A percentile compares a stretch with the other conserved stretches of the same genome.
phyloP scores from a whole-genome alignment of 1,140 invertebrate genomes.

The Homalodisca vitripennis region DNA sequence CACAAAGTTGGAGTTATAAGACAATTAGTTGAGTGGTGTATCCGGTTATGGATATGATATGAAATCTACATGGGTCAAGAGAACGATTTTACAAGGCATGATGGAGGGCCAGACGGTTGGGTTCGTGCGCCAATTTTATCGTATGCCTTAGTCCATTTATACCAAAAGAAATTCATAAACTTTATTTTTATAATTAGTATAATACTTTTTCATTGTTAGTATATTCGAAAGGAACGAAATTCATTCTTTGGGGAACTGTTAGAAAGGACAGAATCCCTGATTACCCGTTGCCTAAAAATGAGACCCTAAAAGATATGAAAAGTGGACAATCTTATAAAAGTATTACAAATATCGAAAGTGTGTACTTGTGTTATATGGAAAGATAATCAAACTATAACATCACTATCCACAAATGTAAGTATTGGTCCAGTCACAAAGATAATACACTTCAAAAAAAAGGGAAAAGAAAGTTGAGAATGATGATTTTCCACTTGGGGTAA shows the following conservation, averaged over 20 bases:
- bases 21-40: conserved; percentile 46
- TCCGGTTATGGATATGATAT: conserved; percentile 46
- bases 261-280: conserved; percentile 38
- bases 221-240: conserved; percentile 38
- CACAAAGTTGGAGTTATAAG: conserved; percentile 38
- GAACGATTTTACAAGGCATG: conserved; percentile 28
- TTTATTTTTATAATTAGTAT: conserved; percentile 40
- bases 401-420: conserved; percentile 12
- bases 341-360: conserved; percentile 2
- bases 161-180: conserved; percentile 31
- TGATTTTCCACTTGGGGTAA: too few species aligned
- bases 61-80: conserved; percentile 44
- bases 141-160: conserved; percentile 33
- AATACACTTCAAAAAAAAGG: conserved; percentile 31
- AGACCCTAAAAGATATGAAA: conserved; percentile 30
- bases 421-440: conserved; percentile 5
- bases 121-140: conserved; percentile 37
- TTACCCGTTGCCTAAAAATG: conserved; percentile 37
- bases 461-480: too few species aligned
- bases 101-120: conserved; percentile 36
- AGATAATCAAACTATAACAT: conserved; percentile 20
- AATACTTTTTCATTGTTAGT: conserved; percentile 34
- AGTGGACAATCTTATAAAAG: conserved; percentile 21
- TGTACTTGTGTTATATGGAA: conserved; percentile 31
- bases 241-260: conserved; percentile 36